Evolutionary conservation across 2,113 vertebrate genomes (phyloP).

Genomic region (Vulpes lagopus): DNA sequence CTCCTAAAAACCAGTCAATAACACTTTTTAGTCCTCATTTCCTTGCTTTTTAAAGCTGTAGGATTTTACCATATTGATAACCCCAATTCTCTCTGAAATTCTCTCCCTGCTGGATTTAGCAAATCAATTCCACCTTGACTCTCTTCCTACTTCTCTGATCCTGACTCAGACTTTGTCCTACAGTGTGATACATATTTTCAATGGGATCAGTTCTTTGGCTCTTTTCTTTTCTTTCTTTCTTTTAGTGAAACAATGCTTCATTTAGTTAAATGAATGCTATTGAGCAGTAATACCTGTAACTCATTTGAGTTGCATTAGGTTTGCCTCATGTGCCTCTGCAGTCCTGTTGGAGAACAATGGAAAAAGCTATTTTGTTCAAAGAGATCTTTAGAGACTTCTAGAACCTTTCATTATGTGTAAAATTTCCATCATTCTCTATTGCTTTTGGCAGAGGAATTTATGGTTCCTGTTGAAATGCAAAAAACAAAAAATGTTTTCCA

Average conservation of each 20-base stretch:
- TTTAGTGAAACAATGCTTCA: neutral
- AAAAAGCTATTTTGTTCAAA: constrained; percentile 16
- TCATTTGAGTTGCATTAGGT: neutral
- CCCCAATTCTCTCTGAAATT: neutral
- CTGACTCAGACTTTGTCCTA: neutral
- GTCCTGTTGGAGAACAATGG: neutral
- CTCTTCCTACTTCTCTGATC: neutral
- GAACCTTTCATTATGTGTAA: constrained; percentile 23
- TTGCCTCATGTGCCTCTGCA: neutral
- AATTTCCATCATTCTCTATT: constrained; percentile 8
- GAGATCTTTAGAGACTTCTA: constrained; percentile 4
- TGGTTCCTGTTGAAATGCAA: constrained; percentile 59
- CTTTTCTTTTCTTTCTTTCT: neutral
- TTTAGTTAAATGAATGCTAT: neutral
- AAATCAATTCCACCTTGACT: neutral
- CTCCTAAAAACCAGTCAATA: neutral
- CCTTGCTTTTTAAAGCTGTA: neutral
- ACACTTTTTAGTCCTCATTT: neutral
- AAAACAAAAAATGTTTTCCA: constrained; percentile 30
- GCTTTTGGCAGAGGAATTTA: constrained; percentile 57
- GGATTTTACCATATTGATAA: neutral
- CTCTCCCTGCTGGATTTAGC: neutral
- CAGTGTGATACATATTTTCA: neutral
- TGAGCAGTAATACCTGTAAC: neutral
- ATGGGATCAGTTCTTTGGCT: neutral